Percentiles rank a stretch among this genome's conserved stretches.
Evolutionary conservation across 2,113 vertebrate genomes (phyloP).

Genomic region (Rafetus swinhoei): DNA sequence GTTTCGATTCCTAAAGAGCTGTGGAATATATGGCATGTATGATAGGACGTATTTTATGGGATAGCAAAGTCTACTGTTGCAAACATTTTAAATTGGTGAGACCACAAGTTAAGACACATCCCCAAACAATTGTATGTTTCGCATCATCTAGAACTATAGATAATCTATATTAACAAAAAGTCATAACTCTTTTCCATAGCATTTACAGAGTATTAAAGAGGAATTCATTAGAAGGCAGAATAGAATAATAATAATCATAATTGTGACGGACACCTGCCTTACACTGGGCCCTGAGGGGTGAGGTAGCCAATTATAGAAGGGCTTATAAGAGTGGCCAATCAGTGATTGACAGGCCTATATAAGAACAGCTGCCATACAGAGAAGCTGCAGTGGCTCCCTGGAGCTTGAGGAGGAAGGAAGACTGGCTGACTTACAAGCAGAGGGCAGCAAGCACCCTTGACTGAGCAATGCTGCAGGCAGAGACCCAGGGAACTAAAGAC

Average conservation of each 20-base stretch:
- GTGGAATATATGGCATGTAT: background rate
- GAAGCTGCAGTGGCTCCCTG: too few relatives aligned
- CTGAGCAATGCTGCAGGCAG: too few relatives aligned
- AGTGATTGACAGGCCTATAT: too few relatives aligned
- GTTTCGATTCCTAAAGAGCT: background rate
- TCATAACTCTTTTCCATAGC: background rate
- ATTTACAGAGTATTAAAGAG: conserved; percentile 17
- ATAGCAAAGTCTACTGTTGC: background rate
- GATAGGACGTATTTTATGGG: background rate
- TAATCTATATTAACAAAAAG: conserved; percentile 22
- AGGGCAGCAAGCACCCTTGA: too few relatives aligned
- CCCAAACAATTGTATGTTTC: background rate
- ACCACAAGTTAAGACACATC: background rate
- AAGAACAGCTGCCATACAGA: too few relatives aligned
- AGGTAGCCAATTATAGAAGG: too few relatives aligned
- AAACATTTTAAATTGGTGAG: background rate
- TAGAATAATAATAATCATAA: background rate
- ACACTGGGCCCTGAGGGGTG: too few relatives aligned
- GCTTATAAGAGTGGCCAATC: too few relatives aligned
- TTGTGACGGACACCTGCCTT: background rate
- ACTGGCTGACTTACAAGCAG: too few relatives aligned
- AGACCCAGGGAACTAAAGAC: too few relatives aligned
- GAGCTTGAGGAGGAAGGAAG: too few relatives aligned
- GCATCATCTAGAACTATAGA: background rate
- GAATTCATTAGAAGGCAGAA: conserved; percentile 21